These are phyloP conservation scores for Augochlora pura DNA, from an alignment of 1,140 invertebrate species.

Conservation along the genomic window DNA sequence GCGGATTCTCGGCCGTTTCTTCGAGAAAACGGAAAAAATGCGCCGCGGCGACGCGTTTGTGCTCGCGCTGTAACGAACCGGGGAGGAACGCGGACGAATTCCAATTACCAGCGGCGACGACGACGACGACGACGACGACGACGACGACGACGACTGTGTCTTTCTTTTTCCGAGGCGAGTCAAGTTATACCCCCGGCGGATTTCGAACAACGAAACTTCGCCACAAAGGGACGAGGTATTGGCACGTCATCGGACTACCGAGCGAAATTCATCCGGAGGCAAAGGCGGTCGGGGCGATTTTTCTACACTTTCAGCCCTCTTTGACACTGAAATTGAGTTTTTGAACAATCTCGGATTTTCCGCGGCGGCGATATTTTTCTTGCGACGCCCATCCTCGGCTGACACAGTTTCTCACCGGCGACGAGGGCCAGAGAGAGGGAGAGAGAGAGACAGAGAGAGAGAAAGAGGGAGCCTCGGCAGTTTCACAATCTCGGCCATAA, in stretches of 20 bases:
- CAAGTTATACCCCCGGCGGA: not conserved
- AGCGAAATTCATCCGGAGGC: conserved; percentile 2
- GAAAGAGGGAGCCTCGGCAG: not conserved
- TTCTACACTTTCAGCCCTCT: conserved; percentile 4
- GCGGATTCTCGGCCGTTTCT: not conserved
- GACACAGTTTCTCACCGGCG: not conserved
- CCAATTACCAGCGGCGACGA: not conserved
- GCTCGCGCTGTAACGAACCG: too few species aligned
- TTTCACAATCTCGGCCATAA: conserved; percentile 13
- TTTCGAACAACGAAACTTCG: not conserved
- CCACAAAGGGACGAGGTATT: not conserved
- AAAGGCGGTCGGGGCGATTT: not conserved
- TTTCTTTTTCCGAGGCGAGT: not conserved
- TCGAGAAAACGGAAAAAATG: too few species aligned
- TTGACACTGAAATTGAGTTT: conserved; percentile 22
- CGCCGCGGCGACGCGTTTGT: too few species aligned
- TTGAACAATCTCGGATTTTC: conserved; percentile 15
- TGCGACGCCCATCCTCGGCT: not conserved
- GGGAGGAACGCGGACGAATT: not conserved
- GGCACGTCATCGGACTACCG: not conserved
- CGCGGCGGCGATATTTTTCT: conserved; percentile 13
- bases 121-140: too few species aligned
- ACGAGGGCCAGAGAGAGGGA: too few species aligned
- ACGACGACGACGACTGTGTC: not conserved
- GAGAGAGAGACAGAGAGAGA: too few species aligned